phyloP scores from a whole-genome alignment of 2,888 invertebrate species.

The Serripes groenlandicus region DNA sequence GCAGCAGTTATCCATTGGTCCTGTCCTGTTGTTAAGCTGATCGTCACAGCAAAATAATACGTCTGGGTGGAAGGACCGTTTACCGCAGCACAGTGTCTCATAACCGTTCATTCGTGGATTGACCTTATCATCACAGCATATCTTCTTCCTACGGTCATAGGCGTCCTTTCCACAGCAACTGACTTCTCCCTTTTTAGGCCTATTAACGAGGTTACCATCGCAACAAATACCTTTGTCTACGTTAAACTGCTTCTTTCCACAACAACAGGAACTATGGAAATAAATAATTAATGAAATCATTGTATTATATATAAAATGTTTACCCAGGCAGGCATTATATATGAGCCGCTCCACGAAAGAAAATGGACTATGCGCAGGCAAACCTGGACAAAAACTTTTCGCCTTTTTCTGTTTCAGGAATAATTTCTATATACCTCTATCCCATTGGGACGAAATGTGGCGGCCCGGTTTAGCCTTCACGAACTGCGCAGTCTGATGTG shows the following conservation, averaged over 20 bases:
- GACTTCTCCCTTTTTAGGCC: constrained; percentile 43
- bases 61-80: constrained; percentile 29
- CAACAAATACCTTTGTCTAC: constrained; percentile 45
- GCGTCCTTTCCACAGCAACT: constrained; percentile 41
- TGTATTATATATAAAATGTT: no score
- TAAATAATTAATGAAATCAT: background rate
- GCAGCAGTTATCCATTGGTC: constrained; percentile 34
- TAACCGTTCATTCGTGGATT: constrained; percentile 31
- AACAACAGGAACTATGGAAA: constrained; percentile 54
- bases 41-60: constrained; percentile 41
- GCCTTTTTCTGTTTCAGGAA: no score
- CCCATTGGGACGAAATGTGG: no score
- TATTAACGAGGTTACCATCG: constrained; percentile 35
- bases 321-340: no score
- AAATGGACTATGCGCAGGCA: no score
- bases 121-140: constrained; percentile 49
- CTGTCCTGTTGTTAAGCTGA: constrained; percentile 34
- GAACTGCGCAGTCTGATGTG: no score
- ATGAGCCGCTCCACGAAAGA: no score
- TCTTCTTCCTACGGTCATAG: constrained; percentile 30
- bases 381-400: no score
- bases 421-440: no score
- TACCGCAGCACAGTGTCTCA: constrained; percentile 51
- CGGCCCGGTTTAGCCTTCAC: no score
- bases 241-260: constrained; percentile 52